Conservation (phyloP, 2,797 vertebrate species). For the Pampus argenteus region DNA sequence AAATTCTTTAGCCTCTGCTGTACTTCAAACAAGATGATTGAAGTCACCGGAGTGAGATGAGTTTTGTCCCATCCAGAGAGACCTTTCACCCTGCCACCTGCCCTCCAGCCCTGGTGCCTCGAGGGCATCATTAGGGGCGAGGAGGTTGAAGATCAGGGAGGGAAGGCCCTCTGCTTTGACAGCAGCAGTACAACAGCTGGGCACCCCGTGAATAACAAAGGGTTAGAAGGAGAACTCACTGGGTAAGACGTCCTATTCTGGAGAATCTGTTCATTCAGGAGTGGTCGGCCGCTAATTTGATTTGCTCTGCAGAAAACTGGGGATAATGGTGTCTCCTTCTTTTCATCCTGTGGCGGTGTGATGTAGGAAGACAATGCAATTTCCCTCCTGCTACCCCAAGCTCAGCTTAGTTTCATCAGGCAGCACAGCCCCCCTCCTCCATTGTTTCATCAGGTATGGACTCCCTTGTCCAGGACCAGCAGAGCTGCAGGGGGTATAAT, state of each 20-base stretch:
- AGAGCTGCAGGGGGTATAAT: slow-evolving; percentile 69
- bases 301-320: slow-evolving; percentile 81
- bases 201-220: slow-evolving; percentile 65
- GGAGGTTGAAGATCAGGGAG: slow-evolving; percentile 70
- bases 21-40: slow-evolving; percentile 38
- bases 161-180: slow-evolving; percentile 64
- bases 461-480: slow-evolving; percentile 63
- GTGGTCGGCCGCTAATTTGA: slow-evolving; percentile 80
- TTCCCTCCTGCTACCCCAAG: slow-evolving; percentile 39
- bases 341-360: slow-evolving; percentile 54
- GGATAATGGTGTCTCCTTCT: slow-evolving; percentile 56
- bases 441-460: slow-evolving; percentile 80
- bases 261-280: slow-evolving; percentile 70
- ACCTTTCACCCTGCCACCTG: slow-evolving; percentile 75
- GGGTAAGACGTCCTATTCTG: slow-evolving; percentile 61
- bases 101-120: slow-evolving; percentile 70
- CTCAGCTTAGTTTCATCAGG: slow-evolving; percentile 54
- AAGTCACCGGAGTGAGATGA: slow-evolving; percentile 45
- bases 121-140: slow-evolving; percentile 78
- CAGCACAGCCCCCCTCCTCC: slow-evolving; percentile 56
- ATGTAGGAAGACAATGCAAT: slow-evolving; percentile 66
- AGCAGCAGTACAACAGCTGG: slow-evolving; percentile 75
- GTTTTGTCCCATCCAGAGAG: slow-evolving; percentile 45
- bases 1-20: slow-evolving; percentile 5
- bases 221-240: slow-evolving; percentile 37